These are phyloP conservation scores for Perca schrenkii DNA, from an alignment of 2,113 vertebrate species.

Conservation along the genomic window DNA sequence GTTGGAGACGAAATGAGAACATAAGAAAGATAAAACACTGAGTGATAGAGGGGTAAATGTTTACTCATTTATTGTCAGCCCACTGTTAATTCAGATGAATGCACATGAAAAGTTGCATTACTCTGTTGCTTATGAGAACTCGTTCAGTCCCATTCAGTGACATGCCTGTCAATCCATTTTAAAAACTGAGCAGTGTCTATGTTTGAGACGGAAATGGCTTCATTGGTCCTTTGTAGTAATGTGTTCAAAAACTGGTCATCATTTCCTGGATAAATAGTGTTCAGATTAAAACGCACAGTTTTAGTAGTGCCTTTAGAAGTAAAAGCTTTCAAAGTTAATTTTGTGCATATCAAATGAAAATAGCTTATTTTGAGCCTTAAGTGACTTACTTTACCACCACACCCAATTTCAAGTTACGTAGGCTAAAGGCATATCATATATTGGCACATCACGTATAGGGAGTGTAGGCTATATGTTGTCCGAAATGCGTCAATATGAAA, in stretches of 20 bases:
- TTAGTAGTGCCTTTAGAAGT: not conserved
- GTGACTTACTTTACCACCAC: not conserved
- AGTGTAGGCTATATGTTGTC: too few species aligned
- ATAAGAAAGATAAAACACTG: not conserved
- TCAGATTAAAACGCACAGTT: not conserved
- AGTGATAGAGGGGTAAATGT: not conserved
- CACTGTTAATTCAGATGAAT: not conserved
- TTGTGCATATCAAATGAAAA: not conserved
- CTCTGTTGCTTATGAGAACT: not conserved
- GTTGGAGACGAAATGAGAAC: not conserved
- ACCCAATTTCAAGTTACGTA: not conserved
- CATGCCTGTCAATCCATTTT: slow-evolving; percentile 15
- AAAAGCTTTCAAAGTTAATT: not conserved
- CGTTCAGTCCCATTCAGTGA: not conserved
- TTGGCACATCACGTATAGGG: too few species aligned
- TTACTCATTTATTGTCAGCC: not conserved
- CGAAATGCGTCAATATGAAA: too few species aligned
- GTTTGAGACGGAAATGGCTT: slow-evolving; percentile 2
- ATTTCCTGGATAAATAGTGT: slow-evolving; percentile 9
- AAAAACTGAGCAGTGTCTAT: not conserved
- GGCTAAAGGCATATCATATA: not conserved
- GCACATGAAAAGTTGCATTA: not conserved
- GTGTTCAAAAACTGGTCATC: slow-evolving; percentile 9
- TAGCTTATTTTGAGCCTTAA: not conserved
- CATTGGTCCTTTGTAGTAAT: slow-evolving; percentile 19